These are phyloP conservation scores for Triplophysa tibetana DNA, from an alignment of 2,113 vertebrate species.

Conservation along the genomic window DNA sequence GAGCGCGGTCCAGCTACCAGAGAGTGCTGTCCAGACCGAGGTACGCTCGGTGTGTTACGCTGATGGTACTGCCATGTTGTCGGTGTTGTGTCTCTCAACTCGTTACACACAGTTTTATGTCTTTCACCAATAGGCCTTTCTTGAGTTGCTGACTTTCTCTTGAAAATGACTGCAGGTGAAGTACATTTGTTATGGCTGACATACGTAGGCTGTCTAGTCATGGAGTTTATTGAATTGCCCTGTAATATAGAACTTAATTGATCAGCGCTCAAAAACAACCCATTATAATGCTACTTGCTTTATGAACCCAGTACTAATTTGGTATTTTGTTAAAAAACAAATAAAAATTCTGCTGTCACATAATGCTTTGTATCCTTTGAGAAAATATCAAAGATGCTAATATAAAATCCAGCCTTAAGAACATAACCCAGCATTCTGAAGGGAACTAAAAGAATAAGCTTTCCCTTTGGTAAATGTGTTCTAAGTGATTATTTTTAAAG, in stretches of 20 bases:
- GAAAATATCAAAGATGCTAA: background rate
- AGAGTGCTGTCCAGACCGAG: too few species aligned
- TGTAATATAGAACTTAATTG: background rate
- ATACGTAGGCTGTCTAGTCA: too few species aligned
- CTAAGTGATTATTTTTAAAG: constrained; percentile 29
- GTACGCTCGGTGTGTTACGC: too few species aligned
- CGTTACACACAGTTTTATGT: too few species aligned
- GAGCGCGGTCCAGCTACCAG: too few species aligned
- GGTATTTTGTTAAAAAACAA: background rate
- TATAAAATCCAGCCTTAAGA: background rate
- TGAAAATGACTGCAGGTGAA: too few species aligned
- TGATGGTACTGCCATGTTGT: too few species aligned
- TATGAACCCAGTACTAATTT: background rate
- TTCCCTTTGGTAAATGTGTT: background rate
- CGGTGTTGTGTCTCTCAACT: too few species aligned
- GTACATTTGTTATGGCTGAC: too few species aligned
- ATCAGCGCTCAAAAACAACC: background rate
- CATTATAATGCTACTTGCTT: background rate
- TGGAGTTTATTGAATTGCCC: too few species aligned
- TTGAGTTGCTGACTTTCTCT: too few species aligned
- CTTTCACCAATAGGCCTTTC: too few species aligned
- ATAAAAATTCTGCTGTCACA: background rate
- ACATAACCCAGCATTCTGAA: background rate
- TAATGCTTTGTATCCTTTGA: background rate
- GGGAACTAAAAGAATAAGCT: background rate